Conservation (phyloP, 30 jellyfish, hydroid and myxozoan genomes). For the Aurelia sp. region DNA sequence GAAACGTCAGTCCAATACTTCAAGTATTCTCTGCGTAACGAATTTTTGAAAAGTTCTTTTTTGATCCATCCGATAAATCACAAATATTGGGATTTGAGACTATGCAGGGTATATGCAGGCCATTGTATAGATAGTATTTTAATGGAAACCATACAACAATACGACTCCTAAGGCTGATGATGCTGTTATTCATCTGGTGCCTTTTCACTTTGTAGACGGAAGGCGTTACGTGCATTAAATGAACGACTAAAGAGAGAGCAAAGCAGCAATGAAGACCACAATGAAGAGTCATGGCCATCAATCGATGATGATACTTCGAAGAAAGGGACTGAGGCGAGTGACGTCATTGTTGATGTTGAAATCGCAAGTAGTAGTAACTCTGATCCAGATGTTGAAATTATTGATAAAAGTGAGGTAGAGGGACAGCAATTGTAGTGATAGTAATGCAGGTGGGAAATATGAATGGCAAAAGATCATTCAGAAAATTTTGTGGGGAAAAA, state of each 20-base stretch:
- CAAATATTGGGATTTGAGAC: too few species aligned
- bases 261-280: slow-evolving; percentile 43
- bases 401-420: slow-evolving; percentile 57
- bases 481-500: too few species aligned
- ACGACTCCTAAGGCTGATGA: too few species aligned
- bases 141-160: too few species aligned
- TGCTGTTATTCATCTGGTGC: too few species aligned
- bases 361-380: slow-evolving; percentile 29
- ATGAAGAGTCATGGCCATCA: slow-evolving; percentile 95
- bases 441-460: background rate
- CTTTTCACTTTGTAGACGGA: slow-evolving; percentile 61
- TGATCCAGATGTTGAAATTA: slow-evolving; percentile 43
- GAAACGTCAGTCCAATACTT: too few species aligned
- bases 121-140: too few species aligned
- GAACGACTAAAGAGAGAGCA: slow-evolving; percentile 85
- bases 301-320: slow-evolving; percentile 78
- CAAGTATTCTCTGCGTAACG: too few species aligned
- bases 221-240: slow-evolving; percentile 98
- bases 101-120: too few species aligned
- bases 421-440: slow-evolving; percentile 1
- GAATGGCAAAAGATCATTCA: too few species aligned
- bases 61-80: too few species aligned
- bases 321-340: slow-evolving; percentile 34
- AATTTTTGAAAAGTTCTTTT: too few species aligned
- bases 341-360: slow-evolving; percentile 23